Conservation (phyloP, 2,888 invertebrate genomes). For the Onchidella celtica region DNA sequence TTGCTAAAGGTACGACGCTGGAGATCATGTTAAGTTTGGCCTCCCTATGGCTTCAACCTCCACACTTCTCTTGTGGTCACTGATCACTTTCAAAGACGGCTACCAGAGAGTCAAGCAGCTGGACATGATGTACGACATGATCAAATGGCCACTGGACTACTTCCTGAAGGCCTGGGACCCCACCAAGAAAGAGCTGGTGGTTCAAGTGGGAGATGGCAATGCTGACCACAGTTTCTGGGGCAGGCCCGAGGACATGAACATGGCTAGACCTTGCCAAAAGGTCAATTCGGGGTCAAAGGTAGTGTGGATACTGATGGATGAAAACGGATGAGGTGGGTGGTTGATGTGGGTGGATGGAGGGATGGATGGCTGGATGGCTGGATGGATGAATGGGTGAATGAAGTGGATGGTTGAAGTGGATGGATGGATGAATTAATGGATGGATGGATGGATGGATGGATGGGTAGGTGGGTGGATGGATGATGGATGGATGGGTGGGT, state of each 20-base stretch:
- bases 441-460: too few species aligned
- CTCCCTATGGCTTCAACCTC: slow-evolving; percentile 63
- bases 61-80: slow-evolving; percentile 56
- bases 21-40: slow-evolving; percentile 67
- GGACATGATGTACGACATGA: slow-evolving; percentile 63
- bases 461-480: too few species aligned
- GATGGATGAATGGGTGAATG: too few species aligned
- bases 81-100: slow-evolving; percentile 60
- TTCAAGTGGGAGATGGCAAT: slow-evolving; percentile 78
- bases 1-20: slow-evolving; percentile 55
- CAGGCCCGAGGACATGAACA: slow-evolving; percentile 84
- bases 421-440: too few species aligned
- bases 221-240: slow-evolving; percentile 85
- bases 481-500: too few species aligned
- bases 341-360: too few species aligned
- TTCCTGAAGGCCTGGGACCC: slow-evolving; percentile 80
- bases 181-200: slow-evolving; percentile 23
- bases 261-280: slow-evolving; percentile 81
- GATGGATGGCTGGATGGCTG: too few species aligned
- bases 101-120: slow-evolving; percentile 59
- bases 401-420: too few species aligned
- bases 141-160: slow-evolving; percentile 84
- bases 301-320: too few species aligned
- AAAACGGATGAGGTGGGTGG: too few species aligned
- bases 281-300: slow-evolving; percentile 1